These are phyloP conservation scores for Cephus pulcher DNA, from an alignment of 2,888 invertebrate species.

Conservation along the genomic window DNA sequence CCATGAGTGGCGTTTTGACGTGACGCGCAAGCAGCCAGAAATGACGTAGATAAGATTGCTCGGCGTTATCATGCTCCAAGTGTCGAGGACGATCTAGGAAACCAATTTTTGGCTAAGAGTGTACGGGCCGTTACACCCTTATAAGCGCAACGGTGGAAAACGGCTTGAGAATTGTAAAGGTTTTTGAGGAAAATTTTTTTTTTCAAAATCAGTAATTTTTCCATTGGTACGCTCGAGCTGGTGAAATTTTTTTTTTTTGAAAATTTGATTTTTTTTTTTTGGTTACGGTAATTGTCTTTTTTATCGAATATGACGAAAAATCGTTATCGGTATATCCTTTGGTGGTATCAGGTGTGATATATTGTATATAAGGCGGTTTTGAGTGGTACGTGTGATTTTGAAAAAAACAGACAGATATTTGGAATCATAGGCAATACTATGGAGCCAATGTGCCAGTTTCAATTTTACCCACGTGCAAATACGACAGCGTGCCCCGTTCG, in stretches of 20 bases:
- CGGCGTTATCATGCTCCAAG: not conserved
- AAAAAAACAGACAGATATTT: not conserved
- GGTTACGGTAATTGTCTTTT: no score
- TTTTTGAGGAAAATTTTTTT: no score
- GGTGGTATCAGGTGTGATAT: not conserved
- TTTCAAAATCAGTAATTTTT: no score
- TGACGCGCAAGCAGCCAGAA: constrained; percentile 16
- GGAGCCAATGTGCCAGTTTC: not conserved
- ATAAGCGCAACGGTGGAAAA: not conserved
- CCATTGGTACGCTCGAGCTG: no score
- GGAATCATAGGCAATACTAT: not conserved
- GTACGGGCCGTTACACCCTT: not conserved
- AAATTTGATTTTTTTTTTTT: no score
- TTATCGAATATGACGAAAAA: not conserved
- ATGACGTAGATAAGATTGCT: constrained; percentile 25
- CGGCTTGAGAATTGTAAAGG: not conserved
- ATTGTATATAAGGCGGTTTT: not conserved
- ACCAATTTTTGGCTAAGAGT: not conserved
- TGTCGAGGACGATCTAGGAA: not conserved
- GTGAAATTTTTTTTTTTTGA: no score
- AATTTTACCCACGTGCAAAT: not conserved
- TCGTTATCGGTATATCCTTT: not conserved
- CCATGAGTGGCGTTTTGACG: constrained; percentile 8
- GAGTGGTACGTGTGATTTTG: not conserved
- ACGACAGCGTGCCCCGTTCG: not conserved